phyloP scores from a whole-genome alignment of 2,113 vertebrate genomes.

The Corapipo altera region DNA sequence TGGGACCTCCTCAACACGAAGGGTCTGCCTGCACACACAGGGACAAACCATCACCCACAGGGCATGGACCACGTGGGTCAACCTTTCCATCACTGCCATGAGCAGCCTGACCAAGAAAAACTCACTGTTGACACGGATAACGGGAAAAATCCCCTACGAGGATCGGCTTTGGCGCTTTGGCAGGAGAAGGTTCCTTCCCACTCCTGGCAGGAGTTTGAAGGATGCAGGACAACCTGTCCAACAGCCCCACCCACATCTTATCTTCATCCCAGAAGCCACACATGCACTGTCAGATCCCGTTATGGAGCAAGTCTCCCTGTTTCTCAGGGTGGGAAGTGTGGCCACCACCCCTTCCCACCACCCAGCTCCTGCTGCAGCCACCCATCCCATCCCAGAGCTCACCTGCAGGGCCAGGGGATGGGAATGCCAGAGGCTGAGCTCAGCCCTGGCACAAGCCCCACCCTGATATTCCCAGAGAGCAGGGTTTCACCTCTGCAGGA shows the following conservation, averaged over 20 bases:
- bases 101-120: neutral
- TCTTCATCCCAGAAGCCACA: neutral
- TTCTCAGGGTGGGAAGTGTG: neutral
- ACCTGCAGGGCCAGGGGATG: neutral
- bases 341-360: neutral
- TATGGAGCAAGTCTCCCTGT: neutral
- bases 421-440: neutral
- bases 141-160: accelerated
- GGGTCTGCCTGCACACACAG: conserved; percentile 71
- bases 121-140: accelerated
- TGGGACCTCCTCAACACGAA: conserved; percentile 87
- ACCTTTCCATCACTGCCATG: accelerated
- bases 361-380: neutral
- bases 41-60: neutral
- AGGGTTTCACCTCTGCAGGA: neutral
- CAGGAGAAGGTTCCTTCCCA: neutral
- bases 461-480: neutral
- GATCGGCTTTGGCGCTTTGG: neutral
- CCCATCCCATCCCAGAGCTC: neutral
- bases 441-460: neutral
- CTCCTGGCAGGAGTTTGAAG: neutral
- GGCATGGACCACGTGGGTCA: accelerated
- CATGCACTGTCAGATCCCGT: accelerated
- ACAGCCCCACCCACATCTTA: neutral
- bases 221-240: neutral